These are phyloP conservation scores for Cerceris ruficornis DNA, from an alignment of 2,888 invertebrate species.

Conservation along the genomic window DNA sequence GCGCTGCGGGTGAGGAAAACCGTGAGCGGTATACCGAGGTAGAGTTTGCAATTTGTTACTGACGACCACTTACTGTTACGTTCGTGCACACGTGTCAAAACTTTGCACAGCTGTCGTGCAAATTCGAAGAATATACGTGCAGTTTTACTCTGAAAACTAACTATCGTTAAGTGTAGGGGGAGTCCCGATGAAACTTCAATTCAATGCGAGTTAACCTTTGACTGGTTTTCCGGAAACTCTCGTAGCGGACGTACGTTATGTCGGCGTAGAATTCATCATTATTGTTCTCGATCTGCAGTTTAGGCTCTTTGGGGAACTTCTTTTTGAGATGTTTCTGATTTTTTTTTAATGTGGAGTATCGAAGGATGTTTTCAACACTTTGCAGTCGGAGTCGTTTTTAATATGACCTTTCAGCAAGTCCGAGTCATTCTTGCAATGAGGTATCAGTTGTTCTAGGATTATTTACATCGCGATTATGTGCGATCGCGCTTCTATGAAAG, in stretches of 20 bases:
- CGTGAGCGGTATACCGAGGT: background rate
- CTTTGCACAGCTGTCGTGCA: background rate
- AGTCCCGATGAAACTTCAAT: constrained; percentile 11
- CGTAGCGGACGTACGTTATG: background rate
- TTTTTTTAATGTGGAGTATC: no score
- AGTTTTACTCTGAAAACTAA: background rate
- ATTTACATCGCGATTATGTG: no score
- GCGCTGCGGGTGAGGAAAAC: background rate
- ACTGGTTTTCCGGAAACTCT: background rate
- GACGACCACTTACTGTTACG: constrained; percentile 5
- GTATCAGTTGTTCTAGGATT: no score
- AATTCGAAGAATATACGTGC: constrained; percentile 11
- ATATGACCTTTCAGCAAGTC: no score
- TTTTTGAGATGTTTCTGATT: no score
- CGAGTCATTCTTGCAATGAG: no score
- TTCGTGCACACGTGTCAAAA: constrained; percentile 7
- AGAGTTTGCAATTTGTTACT: constrained; percentile 9
- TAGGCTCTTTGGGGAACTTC: no score
- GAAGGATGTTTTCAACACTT: no score
- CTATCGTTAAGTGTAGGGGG: background rate
- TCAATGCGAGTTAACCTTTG: constrained; percentile 9
- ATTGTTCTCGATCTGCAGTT: no score
- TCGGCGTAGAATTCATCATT: no score
- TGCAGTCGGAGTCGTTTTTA: no score
- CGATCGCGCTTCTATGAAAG: no score